phyloP scores from a whole-genome alignment of 2,888 invertebrate species.

The Periphyllus acericola region DNA sequence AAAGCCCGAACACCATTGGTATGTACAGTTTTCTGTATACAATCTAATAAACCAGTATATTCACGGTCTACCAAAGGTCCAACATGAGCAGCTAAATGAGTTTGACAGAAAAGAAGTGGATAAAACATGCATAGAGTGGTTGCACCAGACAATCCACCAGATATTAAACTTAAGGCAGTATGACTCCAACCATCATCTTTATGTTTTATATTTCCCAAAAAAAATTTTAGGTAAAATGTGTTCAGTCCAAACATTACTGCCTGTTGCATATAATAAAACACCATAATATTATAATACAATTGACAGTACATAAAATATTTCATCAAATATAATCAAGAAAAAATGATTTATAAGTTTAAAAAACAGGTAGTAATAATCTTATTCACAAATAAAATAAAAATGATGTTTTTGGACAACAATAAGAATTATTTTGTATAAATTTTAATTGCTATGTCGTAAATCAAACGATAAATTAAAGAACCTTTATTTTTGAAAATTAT shows the following conservation, averaged over 20 bases:
- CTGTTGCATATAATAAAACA: constrained; percentile 14
- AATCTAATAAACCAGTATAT: constrained; percentile 59
- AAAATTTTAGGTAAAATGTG: constrained; percentile 56
- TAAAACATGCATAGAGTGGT: constrained; percentile 55
- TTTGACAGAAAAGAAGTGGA: constrained; percentile 57
- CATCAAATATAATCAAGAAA: no score
- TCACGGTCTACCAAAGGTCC: constrained; percentile 58
- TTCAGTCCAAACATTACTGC: constrained; percentile 58
- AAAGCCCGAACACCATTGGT: constrained; percentile 49
- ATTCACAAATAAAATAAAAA: no score
- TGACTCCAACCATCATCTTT: constrained; percentile 55
- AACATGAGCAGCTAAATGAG: constrained; percentile 57
- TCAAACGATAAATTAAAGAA: no score
- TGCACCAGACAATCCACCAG: constrained; percentile 56
- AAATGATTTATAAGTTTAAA: no score
- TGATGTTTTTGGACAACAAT: not conserved
- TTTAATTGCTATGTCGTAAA: no score
- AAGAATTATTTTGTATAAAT: no score
- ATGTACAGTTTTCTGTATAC: constrained; percentile 59
- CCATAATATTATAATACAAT: not conserved
- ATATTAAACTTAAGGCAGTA: constrained; percentile 43
- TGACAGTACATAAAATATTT: no score
- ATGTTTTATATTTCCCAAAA: constrained; percentile 53
- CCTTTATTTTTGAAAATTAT: no score
- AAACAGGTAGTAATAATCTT: no score